Percentiles rank a stretch among this genome's conserved stretches.
Evolutionary conservation across 2,113 vertebrate species (phyloP).

Genomic region (Gallinago paraguaiae): DNA sequence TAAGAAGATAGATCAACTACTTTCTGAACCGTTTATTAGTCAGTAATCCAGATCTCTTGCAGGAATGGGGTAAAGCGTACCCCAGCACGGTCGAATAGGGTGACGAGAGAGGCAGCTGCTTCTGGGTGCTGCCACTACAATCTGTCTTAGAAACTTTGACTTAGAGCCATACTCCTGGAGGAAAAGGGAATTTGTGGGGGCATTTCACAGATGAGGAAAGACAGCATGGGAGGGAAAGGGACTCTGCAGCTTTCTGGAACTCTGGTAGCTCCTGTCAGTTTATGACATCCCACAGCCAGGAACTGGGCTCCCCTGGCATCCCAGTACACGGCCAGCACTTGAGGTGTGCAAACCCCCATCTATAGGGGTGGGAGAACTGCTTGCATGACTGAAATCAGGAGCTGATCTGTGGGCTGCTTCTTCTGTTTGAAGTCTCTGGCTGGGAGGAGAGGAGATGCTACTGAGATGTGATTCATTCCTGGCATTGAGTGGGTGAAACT

Average conservation of each 20-base stretch:
- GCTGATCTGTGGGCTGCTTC: conserved; percentile 35
- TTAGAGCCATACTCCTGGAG: background rate
- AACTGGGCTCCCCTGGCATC: background rate
- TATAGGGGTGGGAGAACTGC: background rate
- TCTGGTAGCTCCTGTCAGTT: background rate
- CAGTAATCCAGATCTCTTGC: background rate
- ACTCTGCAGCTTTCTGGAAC: background rate
- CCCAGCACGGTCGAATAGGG: background rate
- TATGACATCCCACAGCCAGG: background rate
- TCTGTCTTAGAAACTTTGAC: background rate
- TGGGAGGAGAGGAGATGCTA: conserved; percentile 40
- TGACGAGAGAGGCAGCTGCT: background rate
- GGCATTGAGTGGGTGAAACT: conserved; percentile 14
- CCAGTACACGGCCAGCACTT: background rate
- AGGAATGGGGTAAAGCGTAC: background rate
- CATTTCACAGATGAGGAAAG: background rate
- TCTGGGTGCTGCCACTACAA: background rate
- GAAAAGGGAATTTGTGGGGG: background rate
- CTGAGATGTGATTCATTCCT: conserved; percentile 44
- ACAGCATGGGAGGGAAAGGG: background rate
- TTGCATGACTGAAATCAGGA: conserved; percentile 10
- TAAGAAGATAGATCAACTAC: background rate
- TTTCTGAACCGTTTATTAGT: background rate
- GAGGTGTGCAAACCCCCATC: background rate
- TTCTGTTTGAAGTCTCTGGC: conserved; percentile 27